Base-by-base conservation (phyloP, 2,797 vertebrate genomes). In the Dendrocincla tyrannina region DNA sequence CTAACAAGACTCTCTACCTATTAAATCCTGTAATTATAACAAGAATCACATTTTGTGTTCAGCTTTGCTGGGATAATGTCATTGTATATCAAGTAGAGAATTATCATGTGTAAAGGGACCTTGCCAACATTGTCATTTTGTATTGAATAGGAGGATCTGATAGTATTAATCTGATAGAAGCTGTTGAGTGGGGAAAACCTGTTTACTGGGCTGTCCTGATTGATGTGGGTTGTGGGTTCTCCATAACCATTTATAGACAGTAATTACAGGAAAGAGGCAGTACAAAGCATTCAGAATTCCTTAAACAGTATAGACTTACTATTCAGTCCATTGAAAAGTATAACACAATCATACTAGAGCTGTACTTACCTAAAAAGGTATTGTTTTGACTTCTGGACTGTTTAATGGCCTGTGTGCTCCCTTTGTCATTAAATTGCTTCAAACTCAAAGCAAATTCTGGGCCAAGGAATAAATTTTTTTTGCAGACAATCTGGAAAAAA, bases 11-110 rank as follows among this genome's bases (percentile, higher is more conserved):
- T 56, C 72, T 47, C 41, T 83, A 66, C 52, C 77, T 75, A 49
- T 55, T 93, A 91, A 97, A 94, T 85, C 93, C 96, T 97, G 95
- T 98, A 98, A 98, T 99, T 98, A 98, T 93, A 96, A 78, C 58
- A 72, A 86, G 74, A 79, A 94, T 82, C 87, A 82, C 44, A 69
- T 46, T 95, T 97, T 95, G 56, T 93, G 79, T 93, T 58, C 33
- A 68, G 77, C 84, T 76, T 73, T 92, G 67, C 69, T 50, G 63
- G 80, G 58, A 76, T 97, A 96, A 94, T 93, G 89, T 91, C 89
- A 74, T 62, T 94, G 88, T 85, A 86, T 92, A 75, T 96, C 96
- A 97, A 96, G 82, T 39, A 95, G 81, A 41, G 78, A 90, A 97
- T 98, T 97, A 97, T 83, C 58, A 74, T 75, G 59, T 82, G 66